Base-by-base conservation (phyloP, 2,888 invertebrate genomes). In the Spialia ferax region DNA sequence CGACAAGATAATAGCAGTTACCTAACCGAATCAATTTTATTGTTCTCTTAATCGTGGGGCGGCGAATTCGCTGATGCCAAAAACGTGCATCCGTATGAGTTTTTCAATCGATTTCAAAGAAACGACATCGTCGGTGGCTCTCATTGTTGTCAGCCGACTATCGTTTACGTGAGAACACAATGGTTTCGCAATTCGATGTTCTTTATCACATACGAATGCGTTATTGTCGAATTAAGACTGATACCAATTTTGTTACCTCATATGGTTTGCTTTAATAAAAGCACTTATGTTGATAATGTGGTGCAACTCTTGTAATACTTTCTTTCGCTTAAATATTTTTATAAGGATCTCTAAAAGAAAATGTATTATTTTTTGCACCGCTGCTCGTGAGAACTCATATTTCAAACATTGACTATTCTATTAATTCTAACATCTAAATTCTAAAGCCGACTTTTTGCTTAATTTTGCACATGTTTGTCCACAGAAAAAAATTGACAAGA, bases 81-180 rank as follows among this genome's bases (percentile, higher is more conserved):
- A 91, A 89, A 92, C 93, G 93, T 93, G 93, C 93, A 91, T 91
- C 89, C 89, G 89, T 87, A 88, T 84, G 81, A 81, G 89, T 90
- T 92, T 91, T 90, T 91, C 86, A 89, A 91, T 89, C 89, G 86
- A 85, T 85, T 93, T 92, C 93, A 85, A 80, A 83, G 93, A 93
- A 93, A 83, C 77, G 82, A 76, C 92, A 81, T 85, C 91, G 91
- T 85, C 90, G 93, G 92, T 91, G 93, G 93, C 87, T 83, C 84
- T 89, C 83, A 92, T 92, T 93, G 92, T 93, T 89, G 88, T 88
- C 76, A 79, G 79, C 86, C 87, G 87, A 81, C 87, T 84, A 84
- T 85, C 85, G 82, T 85, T 89, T 89, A 91, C 92, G 91, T 93
- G 93, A 93, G 93, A 93, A 90, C 86, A 89, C 85, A 90, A 87